Percentiles rank a stretch among this genome's conserved stretches.
phyloP scores from a whole-genome alignment of 2,113 vertebrate genomes.

The Pandion haliaetus region DNA sequence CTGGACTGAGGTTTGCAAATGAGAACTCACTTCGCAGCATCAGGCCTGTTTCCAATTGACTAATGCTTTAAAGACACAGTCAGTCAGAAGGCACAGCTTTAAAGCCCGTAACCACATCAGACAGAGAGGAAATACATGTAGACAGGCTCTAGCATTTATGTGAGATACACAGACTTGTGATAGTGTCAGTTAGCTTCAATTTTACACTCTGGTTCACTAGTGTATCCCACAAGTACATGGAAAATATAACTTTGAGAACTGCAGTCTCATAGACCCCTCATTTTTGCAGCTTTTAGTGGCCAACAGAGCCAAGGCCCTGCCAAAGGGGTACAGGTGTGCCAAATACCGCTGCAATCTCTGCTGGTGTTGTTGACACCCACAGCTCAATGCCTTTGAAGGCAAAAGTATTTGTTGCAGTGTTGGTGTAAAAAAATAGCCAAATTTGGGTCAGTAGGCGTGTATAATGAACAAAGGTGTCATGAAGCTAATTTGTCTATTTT shows the following conservation, averaged over 20 bases:
- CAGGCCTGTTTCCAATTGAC: neutral
- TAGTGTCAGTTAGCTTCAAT: neutral
- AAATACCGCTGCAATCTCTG: neutral
- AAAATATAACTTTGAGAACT: neutral
- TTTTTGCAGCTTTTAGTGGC: neutral
- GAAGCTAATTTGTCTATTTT: neutral
- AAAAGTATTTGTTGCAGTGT: neutral
- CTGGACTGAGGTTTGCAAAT: neutral
- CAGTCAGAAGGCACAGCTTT: neutral
- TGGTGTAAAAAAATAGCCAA: neutral
- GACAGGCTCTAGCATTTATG: neutral
- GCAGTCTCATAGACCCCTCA: neutral
- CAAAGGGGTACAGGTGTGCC: neutral
- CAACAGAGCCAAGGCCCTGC: fast-evolving
- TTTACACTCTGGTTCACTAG: neutral
- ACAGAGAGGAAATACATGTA: neutral
- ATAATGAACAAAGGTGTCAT: neutral
- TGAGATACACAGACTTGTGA: neutral
- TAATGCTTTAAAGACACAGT: neutral
- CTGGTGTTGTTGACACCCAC: neutral
- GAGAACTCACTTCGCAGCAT: neutral
- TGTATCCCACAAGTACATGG: neutral
- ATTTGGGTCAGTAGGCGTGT: neutral
- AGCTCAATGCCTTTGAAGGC: neutral
- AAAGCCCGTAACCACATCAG: constrained; percentile 7